Base-by-base conservation (phyloP, 1,140 invertebrate genomes). In the Magallana ariakensis region DNA sequence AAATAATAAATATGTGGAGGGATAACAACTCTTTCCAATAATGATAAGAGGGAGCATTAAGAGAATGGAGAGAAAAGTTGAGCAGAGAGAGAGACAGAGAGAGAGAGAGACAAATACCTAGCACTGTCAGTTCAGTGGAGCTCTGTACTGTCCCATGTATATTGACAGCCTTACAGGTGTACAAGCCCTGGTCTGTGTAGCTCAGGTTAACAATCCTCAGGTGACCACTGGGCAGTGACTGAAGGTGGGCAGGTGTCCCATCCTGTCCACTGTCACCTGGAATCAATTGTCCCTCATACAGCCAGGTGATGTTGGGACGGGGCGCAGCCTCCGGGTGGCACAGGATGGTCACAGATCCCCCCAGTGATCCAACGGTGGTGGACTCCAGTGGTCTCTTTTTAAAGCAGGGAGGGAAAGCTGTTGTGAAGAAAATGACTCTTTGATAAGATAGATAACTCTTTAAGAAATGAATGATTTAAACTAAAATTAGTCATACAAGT, bases 251-350 rank as follows among this genome's bases (percentile, higher is more conserved):
- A n/a, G 15, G 83, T n/a, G 88, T 56, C 11, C 89, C 85, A 8
- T 86, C 87, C 0, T 81, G 87, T 8, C 33, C 33, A 33, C 33
- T 33, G 4, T 82, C 22, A 5, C 90, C 93, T 81, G 94, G 97
- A 83, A 99, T 96, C 5, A 97, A 95, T 91, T 96, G 97, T 19
- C 97, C 97, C 95, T 99, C 97, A 94, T 98, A 98, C 92, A 97
- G 97, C 98, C 98, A 99, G 62, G 96, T 96, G 82, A 91, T 87
- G 16, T n/a, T 80, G 0, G 98, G 98, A 90, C 95, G 96, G 2
- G 98, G 98, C 5, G 98, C 98, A 16, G 98, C 98, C 95, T 99
- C 98, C 0, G 98, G 98, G 91, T 97, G 96, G 94, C 98, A 99
- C 80, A 96, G 95, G 84, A 99, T 97, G 0, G 98, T 99, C 0